phyloP scores from a whole-genome alignment of 2,113 vertebrate genomes.

The Pardalotus punctatus region DNA sequence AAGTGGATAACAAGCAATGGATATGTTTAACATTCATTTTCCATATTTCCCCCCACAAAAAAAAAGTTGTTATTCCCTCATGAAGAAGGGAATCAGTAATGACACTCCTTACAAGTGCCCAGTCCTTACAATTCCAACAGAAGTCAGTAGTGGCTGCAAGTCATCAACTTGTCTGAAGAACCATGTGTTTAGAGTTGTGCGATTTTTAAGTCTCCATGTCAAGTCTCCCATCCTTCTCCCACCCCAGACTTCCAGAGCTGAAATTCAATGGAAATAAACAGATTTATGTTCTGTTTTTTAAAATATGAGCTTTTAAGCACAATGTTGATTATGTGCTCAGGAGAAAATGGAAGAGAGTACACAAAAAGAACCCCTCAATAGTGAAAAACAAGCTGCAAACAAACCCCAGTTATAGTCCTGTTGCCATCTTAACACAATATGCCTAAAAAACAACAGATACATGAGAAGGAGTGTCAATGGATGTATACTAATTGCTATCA shows the following conservation, averaged over 20 bases:
- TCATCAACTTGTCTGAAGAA: background rate
- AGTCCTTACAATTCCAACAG: background rate
- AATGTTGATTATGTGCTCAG: background rate
- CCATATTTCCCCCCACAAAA: accelerated
- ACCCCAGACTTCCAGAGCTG: background rate
- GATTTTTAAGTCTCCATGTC: background rate
- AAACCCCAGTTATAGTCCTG: background rate
- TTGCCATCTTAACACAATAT: background rate
- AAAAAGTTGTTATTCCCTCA: background rate
- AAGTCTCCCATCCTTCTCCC: background rate
- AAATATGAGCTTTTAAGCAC: background rate
- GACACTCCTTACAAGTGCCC: background rate
- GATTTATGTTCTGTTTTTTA: background rate
- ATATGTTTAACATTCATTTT: background rate
- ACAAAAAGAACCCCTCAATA: background rate
- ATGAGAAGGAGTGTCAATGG: background rate
- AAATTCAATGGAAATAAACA: background rate
- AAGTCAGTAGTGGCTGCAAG: background rate
- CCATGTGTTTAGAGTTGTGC: background rate
- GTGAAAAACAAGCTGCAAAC: background rate
- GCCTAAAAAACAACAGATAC: background rate
- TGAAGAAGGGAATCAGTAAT: background rate
- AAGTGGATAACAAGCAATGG: background rate
- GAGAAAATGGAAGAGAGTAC: background rate
- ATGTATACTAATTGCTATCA: background rate